phyloP scores from a whole-genome alignment of 2,888 invertebrate genomes.

The Villa cingulata region DNA sequence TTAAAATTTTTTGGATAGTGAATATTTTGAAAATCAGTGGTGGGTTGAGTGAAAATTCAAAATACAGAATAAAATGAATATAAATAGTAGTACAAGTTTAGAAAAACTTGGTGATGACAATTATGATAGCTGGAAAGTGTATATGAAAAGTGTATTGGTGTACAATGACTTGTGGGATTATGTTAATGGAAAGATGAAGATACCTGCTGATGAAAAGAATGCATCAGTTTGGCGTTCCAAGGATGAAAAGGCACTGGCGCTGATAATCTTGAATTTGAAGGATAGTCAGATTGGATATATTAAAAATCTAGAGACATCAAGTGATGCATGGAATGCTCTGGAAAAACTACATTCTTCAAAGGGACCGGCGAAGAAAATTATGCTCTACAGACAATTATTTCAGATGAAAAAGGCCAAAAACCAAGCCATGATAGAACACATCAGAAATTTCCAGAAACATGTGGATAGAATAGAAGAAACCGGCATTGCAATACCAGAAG shows the following conservation, averaged over 20 bases:
- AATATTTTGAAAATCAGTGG: slow-evolving; percentile 7
- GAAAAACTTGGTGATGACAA: too few relatives aligned
- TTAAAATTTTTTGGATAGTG: slow-evolving; percentile 2
- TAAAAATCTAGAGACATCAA: slow-evolving; percentile 5
- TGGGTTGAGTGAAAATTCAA: slow-evolving; percentile 6
- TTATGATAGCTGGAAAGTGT: too few relatives aligned
- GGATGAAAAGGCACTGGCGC: slow-evolving; percentile 7
- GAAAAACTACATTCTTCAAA: slow-evolving; percentile 4
- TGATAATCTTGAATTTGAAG: slow-evolving; percentile 3
- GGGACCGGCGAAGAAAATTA: slow-evolving; percentile 6
- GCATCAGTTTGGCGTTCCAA: slow-evolving; percentile 3
- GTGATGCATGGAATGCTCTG: slow-evolving; percentile 4
- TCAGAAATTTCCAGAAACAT: slow-evolving; percentile 3
- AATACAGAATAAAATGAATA: too few relatives aligned
- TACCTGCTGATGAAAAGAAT: neutral
- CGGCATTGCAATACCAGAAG: slow-evolving; percentile 6
- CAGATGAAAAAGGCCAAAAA: slow-evolving; percentile 3
- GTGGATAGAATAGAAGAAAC: slow-evolving; percentile 5
- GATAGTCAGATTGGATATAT: slow-evolving; percentile 6
- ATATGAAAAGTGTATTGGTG: too few relatives aligned
- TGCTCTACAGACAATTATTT: slow-evolving; percentile 5
- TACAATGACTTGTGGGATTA: too few relatives aligned
- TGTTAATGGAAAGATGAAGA: neutral
- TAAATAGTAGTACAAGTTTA: too few relatives aligned
- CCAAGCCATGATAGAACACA: slow-evolving; percentile 2